Conservation (phyloP, 1,140 invertebrate species). For the Maconellicoccus hirsutus region DNA sequence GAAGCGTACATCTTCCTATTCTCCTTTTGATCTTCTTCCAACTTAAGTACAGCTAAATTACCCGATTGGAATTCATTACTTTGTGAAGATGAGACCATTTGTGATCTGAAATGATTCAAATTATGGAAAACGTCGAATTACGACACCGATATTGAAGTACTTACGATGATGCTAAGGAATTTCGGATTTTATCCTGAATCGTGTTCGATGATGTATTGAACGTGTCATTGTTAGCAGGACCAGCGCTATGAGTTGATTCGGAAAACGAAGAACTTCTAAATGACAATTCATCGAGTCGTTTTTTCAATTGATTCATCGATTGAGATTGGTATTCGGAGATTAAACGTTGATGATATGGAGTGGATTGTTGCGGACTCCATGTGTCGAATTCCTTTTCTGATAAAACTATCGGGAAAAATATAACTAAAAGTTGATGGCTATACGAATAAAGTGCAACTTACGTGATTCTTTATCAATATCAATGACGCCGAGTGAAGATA, state of each 20-base stretch:
- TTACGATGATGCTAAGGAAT: neutral
- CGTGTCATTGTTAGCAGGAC: neutral
- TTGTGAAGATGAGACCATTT: neutral
- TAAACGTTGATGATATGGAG: neutral
- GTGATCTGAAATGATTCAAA: too few relatives aligned
- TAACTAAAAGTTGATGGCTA: too few relatives aligned
- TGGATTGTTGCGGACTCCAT: neutral
- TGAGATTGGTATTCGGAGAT: neutral
- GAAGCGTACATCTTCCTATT: neutral
- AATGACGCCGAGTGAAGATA: neutral
- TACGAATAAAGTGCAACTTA: neutral
- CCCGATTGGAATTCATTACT: neutral
- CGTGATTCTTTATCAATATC: neutral
- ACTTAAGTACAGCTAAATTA: neutral
- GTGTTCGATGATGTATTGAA: neutral
- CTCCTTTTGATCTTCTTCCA: conserved; percentile 10
- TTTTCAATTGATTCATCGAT: neutral
- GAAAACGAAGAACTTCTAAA: neutral
- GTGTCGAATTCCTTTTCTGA: neutral
- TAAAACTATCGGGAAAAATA: too few relatives aligned
- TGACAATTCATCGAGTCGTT: neutral
- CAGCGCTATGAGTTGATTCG: neutral
- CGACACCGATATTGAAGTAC: neutral
- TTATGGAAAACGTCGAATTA: too few relatives aligned
- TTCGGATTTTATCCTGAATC: neutral